phyloP scores from a whole-genome alignment of 1,140 invertebrate genomes.

The Aphaenogaster ashmeadi region DNA sequence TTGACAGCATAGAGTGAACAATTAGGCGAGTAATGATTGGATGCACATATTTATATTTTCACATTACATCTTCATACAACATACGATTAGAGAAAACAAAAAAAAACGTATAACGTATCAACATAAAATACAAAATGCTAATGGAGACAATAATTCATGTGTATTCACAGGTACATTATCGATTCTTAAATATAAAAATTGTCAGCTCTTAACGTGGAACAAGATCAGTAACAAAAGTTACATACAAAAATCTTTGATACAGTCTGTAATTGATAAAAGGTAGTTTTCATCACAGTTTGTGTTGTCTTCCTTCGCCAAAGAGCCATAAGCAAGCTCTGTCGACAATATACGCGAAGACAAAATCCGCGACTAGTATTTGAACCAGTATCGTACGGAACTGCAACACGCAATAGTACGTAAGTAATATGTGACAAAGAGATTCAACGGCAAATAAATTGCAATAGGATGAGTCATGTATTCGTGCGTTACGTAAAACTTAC shows the following conservation, averaged over 20 bases:
- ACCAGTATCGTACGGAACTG: slow-evolving; percentile 95
- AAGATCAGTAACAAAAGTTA: slow-evolving; percentile 61
- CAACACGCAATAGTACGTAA: slow-evolving; percentile 82
- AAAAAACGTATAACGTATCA: not conserved
- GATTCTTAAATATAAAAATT: slow-evolving; percentile 44
- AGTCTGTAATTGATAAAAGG: slow-evolving; percentile 46
- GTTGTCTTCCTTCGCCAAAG: slow-evolving; percentile 92
- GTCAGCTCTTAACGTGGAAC: slow-evolving; percentile 67
- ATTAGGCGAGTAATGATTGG: slow-evolving; percentile 4
- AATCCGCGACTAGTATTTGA: slow-evolving; percentile 93
- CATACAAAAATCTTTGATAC: slow-evolving; percentile 56
- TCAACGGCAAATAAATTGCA: not conserved
- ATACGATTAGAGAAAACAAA: not conserved
- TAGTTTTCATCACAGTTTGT: slow-evolving; percentile 83
- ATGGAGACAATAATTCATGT: not conserved
- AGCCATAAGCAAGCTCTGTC: slow-evolving; percentile 95
- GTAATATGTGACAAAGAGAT: not conserved
- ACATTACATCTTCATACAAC: slow-evolving; percentile 27
- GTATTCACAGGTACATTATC: slow-evolving; percentile 21
- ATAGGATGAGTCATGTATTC: not conserved
- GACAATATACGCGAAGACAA: slow-evolving; percentile 93
- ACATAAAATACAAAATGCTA: slow-evolving; percentile 47
- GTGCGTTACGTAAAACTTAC: slow-evolving; percentile 88
- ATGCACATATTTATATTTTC: slow-evolving; percentile 46
- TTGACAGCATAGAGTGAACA: slow-evolving; percentile 13